These are phyloP conservation scores for Plecturocebus donacophilus DNA, from an alignment of 2,113 vertebrate species.

Conservation along the genomic window DNA sequence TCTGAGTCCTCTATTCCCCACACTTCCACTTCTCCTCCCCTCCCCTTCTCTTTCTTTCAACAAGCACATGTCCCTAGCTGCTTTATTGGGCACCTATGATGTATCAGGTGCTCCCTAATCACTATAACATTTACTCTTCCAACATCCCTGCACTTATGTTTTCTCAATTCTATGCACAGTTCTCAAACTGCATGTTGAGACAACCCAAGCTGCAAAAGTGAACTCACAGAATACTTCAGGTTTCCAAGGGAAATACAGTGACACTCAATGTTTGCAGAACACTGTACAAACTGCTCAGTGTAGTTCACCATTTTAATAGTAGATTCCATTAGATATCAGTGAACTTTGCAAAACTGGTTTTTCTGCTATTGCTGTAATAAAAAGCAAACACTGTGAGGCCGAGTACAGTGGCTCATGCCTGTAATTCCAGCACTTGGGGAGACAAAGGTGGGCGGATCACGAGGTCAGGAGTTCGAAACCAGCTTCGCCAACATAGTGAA, in stretches of 20 bases:
- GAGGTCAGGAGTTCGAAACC: too few relatives aligned
- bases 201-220: not conserved
- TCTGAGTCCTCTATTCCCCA: not conserved
- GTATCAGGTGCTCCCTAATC: not conserved
- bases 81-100: not conserved
- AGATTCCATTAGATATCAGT: not conserved
- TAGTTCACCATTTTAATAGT: not conserved
- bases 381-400: not conserved
- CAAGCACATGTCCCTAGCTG: too few relatives aligned
- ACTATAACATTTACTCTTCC: not conserved
- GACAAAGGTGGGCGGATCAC: too few relatives aligned
- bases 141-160: not conserved
- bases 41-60: not conserved
- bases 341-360: not conserved
- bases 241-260: not conserved
- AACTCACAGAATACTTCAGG: not conserved
- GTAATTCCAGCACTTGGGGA: too few relatives aligned
- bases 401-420: rapidly evolving
- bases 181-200: not conserved
- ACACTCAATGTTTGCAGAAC: not conserved
- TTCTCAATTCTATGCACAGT: not conserved
- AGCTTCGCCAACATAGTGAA: too few relatives aligned
- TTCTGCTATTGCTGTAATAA: not conserved
- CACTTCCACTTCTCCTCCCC: not conserved
- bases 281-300: not conserved